phyloP scores from a whole-genome alignment of 2,797 vertebrate species.

The Rhinoraja longicauda region DNA sequence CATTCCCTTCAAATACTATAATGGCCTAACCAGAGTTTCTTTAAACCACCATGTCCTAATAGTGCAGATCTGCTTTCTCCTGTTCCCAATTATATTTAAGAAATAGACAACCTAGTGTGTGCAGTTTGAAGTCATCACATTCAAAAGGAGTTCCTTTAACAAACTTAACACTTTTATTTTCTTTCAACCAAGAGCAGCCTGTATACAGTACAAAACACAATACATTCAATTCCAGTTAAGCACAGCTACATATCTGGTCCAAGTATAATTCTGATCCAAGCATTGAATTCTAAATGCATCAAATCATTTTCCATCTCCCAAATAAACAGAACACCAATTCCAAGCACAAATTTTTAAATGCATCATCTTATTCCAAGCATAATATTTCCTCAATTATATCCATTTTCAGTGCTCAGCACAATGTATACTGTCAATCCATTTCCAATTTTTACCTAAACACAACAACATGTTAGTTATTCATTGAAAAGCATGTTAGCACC shows the following conservation, averaged over 20 bases:
- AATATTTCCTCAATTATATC: slow-evolving; percentile 35
- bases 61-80: not conserved
- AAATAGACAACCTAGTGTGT: slow-evolving; percentile 1
- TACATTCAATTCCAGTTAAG: slow-evolving; percentile 35
- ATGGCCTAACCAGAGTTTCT: not conserved
- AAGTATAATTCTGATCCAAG: slow-evolving; percentile 37
- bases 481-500: slow-evolving; percentile 35
- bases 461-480: slow-evolving; percentile 34
- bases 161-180: slow-evolving; percentile 38
- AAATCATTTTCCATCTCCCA: slow-evolving; percentile 34
- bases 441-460: slow-evolving; percentile 33
- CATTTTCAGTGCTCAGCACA: slow-evolving; percentile 35
- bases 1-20: not conserved
- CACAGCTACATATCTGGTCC: slow-evolving; percentile 37
- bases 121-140: slow-evolving; percentile 36
- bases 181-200: slow-evolving; percentile 36
- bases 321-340: slow-evolving; percentile 31
- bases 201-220: slow-evolving; percentile 37
- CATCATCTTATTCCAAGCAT: slow-evolving; percentile 31
- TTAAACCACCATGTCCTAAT: not conserved
- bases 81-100: not conserved
- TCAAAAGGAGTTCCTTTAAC: slow-evolving; percentile 24
- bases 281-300: slow-evolving; percentile 37
- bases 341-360: slow-evolving; percentile 34
- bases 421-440: slow-evolving; percentile 37